A percentile compares a stretch with the other conserved stretches of the same genome.
Conservation (phyloP, 2,113 vertebrate genomes). For the Ceratotherium simum region DNA sequence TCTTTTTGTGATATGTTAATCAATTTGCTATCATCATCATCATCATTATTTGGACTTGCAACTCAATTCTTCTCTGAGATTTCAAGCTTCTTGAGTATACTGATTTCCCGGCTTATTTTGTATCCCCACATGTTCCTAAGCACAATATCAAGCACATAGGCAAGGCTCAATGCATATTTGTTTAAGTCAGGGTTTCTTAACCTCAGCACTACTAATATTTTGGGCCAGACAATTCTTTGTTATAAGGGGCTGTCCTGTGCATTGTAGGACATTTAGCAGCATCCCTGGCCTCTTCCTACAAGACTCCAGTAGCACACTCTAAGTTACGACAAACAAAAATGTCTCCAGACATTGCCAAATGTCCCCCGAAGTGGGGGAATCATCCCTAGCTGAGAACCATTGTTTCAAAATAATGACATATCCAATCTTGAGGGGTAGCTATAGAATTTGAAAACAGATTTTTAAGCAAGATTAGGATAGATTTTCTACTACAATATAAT, state of each 20-base stretch:
- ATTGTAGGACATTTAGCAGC: neutral
- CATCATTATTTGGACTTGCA: neutral
- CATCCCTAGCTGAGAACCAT: neutral
- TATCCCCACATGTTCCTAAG: neutral
- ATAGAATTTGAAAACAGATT: slow-evolving; percentile 4
- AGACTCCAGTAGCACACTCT: neutral
- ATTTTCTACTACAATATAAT: neutral
- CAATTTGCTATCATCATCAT: neutral
- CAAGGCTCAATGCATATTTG: neutral
- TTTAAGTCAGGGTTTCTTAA: neutral
- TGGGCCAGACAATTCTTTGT: neutral
- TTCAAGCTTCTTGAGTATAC: neutral
- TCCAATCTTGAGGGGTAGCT: neutral
- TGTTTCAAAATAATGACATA: neutral
- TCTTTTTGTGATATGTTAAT: neutral
- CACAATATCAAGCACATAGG: neutral
- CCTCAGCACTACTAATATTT: neutral
- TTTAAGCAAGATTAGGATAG: neutral
- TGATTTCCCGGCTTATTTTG: neutral
- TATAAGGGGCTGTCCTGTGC: neutral
- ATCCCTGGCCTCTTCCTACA: neutral
- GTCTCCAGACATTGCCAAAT: neutral
- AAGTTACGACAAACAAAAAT: neutral
- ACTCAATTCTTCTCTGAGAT: neutral
- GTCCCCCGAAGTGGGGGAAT: neutral